Conservation (phyloP, 2,113 vertebrate genomes). For the Plestiodon gilberti region DNA sequence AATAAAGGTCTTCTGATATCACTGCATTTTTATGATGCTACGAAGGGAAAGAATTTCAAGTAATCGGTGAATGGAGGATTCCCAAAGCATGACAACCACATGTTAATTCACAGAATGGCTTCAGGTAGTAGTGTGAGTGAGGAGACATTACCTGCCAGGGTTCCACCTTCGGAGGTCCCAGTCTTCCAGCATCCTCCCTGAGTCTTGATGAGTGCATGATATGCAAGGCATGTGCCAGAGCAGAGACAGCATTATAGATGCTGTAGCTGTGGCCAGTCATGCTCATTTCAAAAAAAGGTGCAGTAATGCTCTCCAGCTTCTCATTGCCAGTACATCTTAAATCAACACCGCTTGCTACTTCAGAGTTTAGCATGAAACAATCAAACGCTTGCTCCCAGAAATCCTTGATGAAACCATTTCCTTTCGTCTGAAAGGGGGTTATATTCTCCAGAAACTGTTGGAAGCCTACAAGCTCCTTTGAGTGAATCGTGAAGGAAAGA, state of each 20-base stretch:
- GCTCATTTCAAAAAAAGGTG: neutral
- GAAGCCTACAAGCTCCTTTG: neutral
- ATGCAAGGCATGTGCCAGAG: neutral
- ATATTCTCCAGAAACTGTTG: neutral
- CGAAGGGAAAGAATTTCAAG: no score
- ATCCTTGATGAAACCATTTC: neutral
- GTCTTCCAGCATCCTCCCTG: neutral
- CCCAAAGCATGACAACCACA: no score
- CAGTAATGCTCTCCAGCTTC: neutral
- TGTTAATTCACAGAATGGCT: neutral
- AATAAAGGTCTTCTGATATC: no score
- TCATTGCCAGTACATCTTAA: neutral
- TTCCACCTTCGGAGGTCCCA: no score
- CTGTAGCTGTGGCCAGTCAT: neutral
- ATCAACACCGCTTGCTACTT: rapidly evolving
- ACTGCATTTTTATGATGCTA: no score
- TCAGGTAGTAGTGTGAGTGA: neutral
- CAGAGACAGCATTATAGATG: neutral
- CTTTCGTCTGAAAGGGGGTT: neutral
- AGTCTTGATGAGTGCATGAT: no score
- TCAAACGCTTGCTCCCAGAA: neutral
- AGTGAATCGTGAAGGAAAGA: neutral
- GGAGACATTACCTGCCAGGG: neutral
- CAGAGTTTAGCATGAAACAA: neutral
- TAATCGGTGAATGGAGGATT: no score